Evolutionary conservation across 1,140 invertebrate genomes (phyloP), one percentile per base, ranked within the genome.

Genomic region (Drosophila fuyamai): DNA sequence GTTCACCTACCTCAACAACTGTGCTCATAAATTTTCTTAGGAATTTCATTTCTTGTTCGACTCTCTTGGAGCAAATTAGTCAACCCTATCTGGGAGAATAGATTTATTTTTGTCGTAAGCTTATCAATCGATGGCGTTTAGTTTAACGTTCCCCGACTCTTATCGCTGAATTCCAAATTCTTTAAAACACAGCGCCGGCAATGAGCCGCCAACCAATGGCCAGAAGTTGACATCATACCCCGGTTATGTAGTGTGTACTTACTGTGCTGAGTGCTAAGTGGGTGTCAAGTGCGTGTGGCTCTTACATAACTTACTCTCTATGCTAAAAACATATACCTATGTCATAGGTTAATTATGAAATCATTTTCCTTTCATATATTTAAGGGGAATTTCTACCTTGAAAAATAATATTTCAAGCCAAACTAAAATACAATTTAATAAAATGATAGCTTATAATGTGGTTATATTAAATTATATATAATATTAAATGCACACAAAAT

Each of bases 261-360:
- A 57, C 44, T 47, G 43, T 47, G 70, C 51, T 58, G 48, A 82
- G 70, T 82, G 80, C 79, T 73, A 81, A 84, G 78, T 84, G 81
- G 63, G 74, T 81, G 81, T 32, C 62, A 83, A 83, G 76, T 84
- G 81, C 72, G 81, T 84, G 65, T 50, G 60, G 73, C 36, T 56
- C 27, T 74, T 58, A 50, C 16, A 36, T 58, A 36, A 72, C 46
- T 38, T 35, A 67, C 10, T 7, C 44, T 7, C 59, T 23, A 27
- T 63, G 36, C 16, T 43, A 29, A 12, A 27, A 13, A 50, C 29
- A 14, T 14, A 13, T 13, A 16, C 10, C 4, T 12, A 32, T 14
- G 16, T 44, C 38, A 63, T 5, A 5, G 7, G 5, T 7, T 32
- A 32, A 32, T 7, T 32, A 32, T 8, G 5, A 32, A 32, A 32